These are phyloP conservation scores for Pammene aurita DNA, from an alignment of 2,888 invertebrate genomes.

Conservation along the genomic window DNA sequence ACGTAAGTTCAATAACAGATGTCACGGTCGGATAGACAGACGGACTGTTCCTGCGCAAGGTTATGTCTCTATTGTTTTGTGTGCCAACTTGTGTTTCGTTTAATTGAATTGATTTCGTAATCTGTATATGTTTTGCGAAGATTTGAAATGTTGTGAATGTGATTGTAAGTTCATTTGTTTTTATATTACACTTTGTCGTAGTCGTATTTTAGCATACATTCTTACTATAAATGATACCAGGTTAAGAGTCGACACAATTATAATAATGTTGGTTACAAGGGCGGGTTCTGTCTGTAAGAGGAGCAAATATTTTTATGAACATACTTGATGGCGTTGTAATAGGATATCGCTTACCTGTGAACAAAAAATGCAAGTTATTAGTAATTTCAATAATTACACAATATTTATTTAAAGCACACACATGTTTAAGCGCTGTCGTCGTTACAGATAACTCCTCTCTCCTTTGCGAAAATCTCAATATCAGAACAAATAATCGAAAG, in stretches of 20 bases:
- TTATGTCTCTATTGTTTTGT: slow-evolving; percentile 43
- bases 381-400: neutral
- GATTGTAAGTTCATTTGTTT: neutral
- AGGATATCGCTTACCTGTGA: slow-evolving; percentile 4
- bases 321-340: neutral
- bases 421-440: too few relatives aligned
- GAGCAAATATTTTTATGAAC: too few relatives aligned
- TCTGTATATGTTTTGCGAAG: neutral
- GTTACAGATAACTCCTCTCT: too few relatives aligned
- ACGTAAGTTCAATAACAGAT: slow-evolving; percentile 48
- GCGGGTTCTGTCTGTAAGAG: too few relatives aligned
- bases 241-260: too few relatives aligned
- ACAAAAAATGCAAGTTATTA: neutral
- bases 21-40: slow-evolving; percentile 50
- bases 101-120: slow-evolving; percentile 5
- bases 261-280: too few relatives aligned
- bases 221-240: too few relatives aligned
- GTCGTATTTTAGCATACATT: too few relatives aligned
- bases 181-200: neutral
- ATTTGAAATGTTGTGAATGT: neutral
- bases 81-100: slow-evolving; percentile 40
- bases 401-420: too few relatives aligned
- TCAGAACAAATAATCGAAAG: neutral
- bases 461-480: too few relatives aligned
- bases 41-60: slow-evolving; percentile 46